These are phyloP conservation scores for Xiphorhynchus erythropygius DNA, from an alignment of 2,797 vertebrate genomes.

Conservation along the genomic window DNA sequence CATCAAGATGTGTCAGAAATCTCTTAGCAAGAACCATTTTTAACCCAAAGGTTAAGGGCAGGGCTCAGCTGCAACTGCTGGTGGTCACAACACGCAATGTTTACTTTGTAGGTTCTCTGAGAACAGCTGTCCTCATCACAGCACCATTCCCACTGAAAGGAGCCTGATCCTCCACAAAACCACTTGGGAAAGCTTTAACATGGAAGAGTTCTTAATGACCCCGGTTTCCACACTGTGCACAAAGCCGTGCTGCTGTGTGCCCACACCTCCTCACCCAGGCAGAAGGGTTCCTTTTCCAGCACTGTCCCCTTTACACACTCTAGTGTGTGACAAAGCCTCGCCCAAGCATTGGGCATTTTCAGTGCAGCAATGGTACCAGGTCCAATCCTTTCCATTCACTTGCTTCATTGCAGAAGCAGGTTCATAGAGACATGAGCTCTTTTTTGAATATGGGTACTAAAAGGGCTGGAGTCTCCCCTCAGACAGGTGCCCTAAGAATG, in stretches of 20 bases:
- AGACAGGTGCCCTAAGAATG: neutral
- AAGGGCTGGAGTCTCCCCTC: neutral
- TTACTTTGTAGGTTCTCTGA: neutral
- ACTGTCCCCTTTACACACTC: neutral
- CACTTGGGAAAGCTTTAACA: neutral
- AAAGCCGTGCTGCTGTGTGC: accelerated
- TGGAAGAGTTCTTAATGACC: neutral
- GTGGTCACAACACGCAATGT: accelerated
- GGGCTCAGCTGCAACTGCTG: neutral
- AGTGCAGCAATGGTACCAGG: neutral
- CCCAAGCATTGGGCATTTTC: neutral
- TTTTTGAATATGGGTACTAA: neutral
- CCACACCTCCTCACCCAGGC: neutral
- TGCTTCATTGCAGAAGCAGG: neutral
- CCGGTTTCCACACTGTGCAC: accelerated
- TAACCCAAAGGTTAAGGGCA: neutral
- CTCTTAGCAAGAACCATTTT: neutral
- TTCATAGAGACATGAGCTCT: accelerated
- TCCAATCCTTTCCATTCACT: neutral
- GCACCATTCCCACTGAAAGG: neutral
- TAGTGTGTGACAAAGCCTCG: neutral
- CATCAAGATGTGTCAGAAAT: slow-evolving; percentile 1
- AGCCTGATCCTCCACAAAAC: neutral
- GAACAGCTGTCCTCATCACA: neutral
- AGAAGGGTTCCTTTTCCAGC: neutral